A percentile compares a stretch with the other conserved stretches of the same genome.
Evolutionary conservation across 2,113 vertebrate genomes (phyloP).

Genomic region (Notarius quadriscutis): DNA sequence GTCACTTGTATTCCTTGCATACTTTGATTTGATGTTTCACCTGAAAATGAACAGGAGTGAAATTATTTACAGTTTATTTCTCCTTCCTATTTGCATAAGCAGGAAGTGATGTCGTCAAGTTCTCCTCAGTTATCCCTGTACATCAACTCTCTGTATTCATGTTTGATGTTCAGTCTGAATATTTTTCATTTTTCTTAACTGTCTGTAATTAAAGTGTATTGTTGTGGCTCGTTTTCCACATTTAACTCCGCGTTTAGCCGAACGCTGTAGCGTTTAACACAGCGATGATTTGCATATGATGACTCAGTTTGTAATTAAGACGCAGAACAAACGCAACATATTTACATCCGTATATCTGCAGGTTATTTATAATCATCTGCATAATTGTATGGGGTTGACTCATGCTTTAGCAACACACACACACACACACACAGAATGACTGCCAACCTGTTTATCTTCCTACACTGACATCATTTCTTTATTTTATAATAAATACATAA

Average conservation of each 20-base stretch:
- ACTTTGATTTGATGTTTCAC: neutral
- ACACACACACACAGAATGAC: neutral
- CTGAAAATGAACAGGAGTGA: neutral
- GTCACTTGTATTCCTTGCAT: neutral
- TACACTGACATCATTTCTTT: neutral
- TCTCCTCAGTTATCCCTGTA: neutral
- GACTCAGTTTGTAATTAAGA: constrained; percentile 9
- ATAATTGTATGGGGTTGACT: constrained; percentile 16
- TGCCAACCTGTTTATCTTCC: neutral
- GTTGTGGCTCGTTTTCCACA: neutral
- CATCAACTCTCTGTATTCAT: neutral
- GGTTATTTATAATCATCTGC: constrained; percentile 26
- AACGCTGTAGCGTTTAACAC: neutral
- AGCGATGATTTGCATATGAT: neutral
- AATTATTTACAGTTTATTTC: neutral
- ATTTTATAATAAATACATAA: neutral
- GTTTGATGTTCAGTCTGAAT: neutral
- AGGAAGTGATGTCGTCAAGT: constrained; percentile 2
- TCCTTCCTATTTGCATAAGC: neutral
- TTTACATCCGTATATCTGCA: constrained; percentile 10
- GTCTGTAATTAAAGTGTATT: neutral
- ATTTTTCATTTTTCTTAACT: neutral
- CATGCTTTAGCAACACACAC: constrained; percentile 21
- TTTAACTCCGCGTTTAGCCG: neutral
- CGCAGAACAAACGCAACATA: neutral